Conservation (phyloP, 1,140 invertebrate species). For the Nasonia vitripennis region DNA sequence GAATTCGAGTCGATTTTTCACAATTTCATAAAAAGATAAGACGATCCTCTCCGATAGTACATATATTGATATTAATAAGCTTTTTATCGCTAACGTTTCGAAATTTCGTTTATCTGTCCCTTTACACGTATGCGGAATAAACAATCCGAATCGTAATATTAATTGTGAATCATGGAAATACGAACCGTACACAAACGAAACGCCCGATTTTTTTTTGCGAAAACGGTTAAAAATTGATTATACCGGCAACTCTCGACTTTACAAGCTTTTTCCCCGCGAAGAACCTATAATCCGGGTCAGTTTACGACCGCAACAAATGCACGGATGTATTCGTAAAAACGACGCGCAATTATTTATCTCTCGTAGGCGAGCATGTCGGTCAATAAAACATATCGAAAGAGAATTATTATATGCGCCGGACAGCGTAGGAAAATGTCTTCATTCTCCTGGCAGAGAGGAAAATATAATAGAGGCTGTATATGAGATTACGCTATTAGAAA, state of each 20-base stretch:
- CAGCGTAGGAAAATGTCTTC: not conserved
- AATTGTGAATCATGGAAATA: no score
- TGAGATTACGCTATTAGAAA: not conserved
- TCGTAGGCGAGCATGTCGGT: not conserved
- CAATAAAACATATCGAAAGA: slow-evolving; percentile 1
- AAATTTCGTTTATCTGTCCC: not conserved
- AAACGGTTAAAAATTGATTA: not conserved
- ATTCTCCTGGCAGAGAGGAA: not conserved
- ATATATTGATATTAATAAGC: not conserved
- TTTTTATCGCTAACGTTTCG: not conserved
- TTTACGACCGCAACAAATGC: not conserved
- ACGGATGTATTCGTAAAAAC: not conserved
- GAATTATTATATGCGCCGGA: not conserved
- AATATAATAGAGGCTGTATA: not conserved
- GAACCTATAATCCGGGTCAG: not conserved
- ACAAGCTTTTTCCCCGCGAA: not conserved
- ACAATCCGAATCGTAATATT: no score
- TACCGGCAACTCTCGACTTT: not conserved
- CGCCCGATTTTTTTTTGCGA: not conserved
- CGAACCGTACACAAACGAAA: not conserved
- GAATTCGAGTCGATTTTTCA: no score
- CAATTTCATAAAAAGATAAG: not conserved
- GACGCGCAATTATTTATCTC: not conserved
- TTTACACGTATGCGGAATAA: not conserved
- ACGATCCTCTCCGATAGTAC: not conserved